Evolutionary conservation across 2,797 vertebrate species (phyloP), one percentile per base, ranked within the genome.

Genomic region (Monodelphis domestica): DNA sequence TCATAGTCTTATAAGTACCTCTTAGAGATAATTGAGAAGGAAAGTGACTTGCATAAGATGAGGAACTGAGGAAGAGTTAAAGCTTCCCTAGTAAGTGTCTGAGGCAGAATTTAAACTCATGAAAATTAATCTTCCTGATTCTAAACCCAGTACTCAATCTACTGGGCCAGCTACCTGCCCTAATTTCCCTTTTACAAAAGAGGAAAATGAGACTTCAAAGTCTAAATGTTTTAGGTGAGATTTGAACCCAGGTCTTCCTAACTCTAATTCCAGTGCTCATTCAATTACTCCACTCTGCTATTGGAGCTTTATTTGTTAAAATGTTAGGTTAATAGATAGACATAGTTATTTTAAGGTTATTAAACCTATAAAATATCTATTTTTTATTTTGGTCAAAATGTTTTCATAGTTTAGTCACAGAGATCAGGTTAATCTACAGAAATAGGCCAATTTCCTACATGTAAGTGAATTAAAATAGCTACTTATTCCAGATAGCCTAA

Each of bases 371-470:
- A 91, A 57, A 51, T 94, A 29, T 54, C 53, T 56, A 28, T 10
- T 38, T 92, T 24, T 51, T 93, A 50, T 11, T 88, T 56, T 10
- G 26, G 1, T 91, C 17, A 90, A 94, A 89, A 24, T 87, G 15
- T 12, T 54, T 52, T 12, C 38, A 50, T 11, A 5, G 38, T 38
- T 45, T 88, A 15, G 55, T 54, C 45, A 38, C 30, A 91, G 5
- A 21, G 24, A 2, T 29, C 55, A 2, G 33, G 3, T 28, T 88
- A 3, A 38, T 70, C 52, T 28, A 38, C n/a, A 53, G 89, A 92
- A 96, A 88, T 59, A 33, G 50, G 93, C 90, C 70, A 5, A n/a
- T 94, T 94, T 93, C n/a, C 15, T 95, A 94, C 54, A 54, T 11
- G 24, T 55, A 84, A 70, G 52, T 95, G 38, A 90, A 89, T 93